Base-by-base conservation (phyloP, 2,113 vertebrate genomes). In the Etheostoma cragini region DNA sequence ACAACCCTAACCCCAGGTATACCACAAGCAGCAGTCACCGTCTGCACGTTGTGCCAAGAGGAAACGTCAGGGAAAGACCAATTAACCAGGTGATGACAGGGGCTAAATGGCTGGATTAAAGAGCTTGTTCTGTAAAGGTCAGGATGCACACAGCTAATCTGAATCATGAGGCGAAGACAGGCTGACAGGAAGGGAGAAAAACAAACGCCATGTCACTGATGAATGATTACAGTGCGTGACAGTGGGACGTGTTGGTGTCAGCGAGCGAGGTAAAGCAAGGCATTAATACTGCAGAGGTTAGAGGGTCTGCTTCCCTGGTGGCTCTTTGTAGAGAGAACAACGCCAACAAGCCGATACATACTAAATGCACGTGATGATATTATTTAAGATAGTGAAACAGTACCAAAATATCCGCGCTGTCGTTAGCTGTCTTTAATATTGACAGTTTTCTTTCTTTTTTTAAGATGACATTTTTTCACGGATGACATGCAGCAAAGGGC, bases 41-140 rank as follows among this genome's bases (percentile, higher is more conserved):
- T 88, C 81, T 78, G 85, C 14, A 1, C 16, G 22, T 38, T 22
- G 80, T 85, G 89, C 86, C 88, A 91, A 91, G 87, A 91, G 92
- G 92, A 94, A 93, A 86, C 83, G 22, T 90, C 87, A 71, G 76
- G 87, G 81, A 84, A 81, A 80, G 89, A 87, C 83, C 91, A 93
- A 93, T 93, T 92, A 93, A 88, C 80, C 81, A 80, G 83, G 92
- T 42, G 93, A 90, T 92, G 92, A 94, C 93, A 94, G 88, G 22
- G 50, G 77, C 86, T 91, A 92, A 93, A 93, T 79, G 87, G 86
- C 80, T 91, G 91, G 91, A 93, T 94, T 93, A 93, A 89, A 94
- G 93, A 87, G 21, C 87, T 93, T 90, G 90, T 90, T 93, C 86
- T 80, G 87, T 65, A 83, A 88, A 93, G 91, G 90, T 88, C 90